Percentiles rank a stretch among this genome's conserved stretches.
Conservation (phyloP, 2,113 vertebrate species). For the Percina caprodes region DNA sequence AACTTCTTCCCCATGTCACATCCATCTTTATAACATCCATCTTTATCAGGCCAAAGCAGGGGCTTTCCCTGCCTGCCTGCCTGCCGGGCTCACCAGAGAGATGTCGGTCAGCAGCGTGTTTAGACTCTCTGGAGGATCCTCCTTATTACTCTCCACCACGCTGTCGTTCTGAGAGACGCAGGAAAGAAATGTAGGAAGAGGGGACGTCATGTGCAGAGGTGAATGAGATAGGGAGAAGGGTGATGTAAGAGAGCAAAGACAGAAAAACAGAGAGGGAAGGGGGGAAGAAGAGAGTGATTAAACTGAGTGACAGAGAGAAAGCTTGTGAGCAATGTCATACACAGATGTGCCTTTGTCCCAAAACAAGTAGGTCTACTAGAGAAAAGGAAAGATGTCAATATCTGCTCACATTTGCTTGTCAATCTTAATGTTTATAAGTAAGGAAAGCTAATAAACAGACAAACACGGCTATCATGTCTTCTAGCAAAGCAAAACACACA, state of each 20-base stretch:
- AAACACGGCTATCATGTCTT: slow-evolving; percentile 21
- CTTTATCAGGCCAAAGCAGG: slow-evolving; percentile 36
- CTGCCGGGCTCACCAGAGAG: slow-evolving; percentile 90
- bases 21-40: slow-evolving; percentile 42
- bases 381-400: slow-evolving; percentile 32
- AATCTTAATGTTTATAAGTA: slow-evolving; percentile 2
- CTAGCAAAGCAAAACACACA: slow-evolving; percentile 43
- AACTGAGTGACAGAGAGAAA: slow-evolving; percentile 9
- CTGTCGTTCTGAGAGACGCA: slow-evolving; percentile 87
- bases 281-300: not conserved
- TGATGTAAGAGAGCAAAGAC: not conserved
- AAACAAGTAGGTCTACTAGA: slow-evolving; percentile 49
- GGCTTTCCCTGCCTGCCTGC: slow-evolving; percentile 9
- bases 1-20: slow-evolving; percentile 10
- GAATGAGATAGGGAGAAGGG: not conserved
- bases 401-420: not conserved
- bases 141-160: slow-evolving; percentile 85
- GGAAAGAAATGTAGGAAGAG: slow-evolving; percentile 13
- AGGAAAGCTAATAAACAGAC: slow-evolving; percentile 20
- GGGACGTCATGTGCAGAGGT: not conserved
- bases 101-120: slow-evolving; percentile 90
- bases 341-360: slow-evolving; percentile 47
- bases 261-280: slow-evolving; percentile 9
- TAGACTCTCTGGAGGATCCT: slow-evolving; percentile 81
- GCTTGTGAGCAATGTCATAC: slow-evolving; percentile 47